Evolutionary conservation across 2,797 vertebrate species (phyloP).

Genomic region (Carduelis carduelis): DNA sequence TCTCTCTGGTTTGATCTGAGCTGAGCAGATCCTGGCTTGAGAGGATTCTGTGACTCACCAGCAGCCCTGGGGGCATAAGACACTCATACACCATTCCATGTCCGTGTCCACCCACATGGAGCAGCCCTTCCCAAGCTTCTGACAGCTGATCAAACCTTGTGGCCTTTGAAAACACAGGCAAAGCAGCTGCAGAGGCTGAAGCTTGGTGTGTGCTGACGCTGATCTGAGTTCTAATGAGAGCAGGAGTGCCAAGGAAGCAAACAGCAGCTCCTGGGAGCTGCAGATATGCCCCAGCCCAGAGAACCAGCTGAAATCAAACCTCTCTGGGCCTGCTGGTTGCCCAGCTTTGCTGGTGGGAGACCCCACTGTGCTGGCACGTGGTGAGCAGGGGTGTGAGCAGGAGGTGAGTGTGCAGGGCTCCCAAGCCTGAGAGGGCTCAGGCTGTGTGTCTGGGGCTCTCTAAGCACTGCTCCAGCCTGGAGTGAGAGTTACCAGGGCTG

Average conservation of each 20-base stretch:
- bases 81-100: background rate
- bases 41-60: background rate
- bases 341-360: background rate
- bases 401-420: background rate
- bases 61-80: background rate
- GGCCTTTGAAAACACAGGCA: background rate
- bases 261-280: background rate
- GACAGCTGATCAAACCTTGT: background rate
- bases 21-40: background rate
- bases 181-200: background rate
- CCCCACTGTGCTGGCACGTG: fast-evolving
- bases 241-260: background rate
- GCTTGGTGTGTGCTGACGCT: fast-evolving
- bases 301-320: fast-evolving
- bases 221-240: background rate
- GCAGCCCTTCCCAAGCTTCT: background rate
- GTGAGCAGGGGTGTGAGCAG: background rate
- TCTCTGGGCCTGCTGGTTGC: background rate
- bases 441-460: background rate
- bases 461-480: background rate
- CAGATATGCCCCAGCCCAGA: background rate
- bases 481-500: background rate
- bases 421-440: background rate
- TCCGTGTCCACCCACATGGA: background rate
- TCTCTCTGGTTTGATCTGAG: background rate